Evolutionary conservation across 2,113 vertebrate species (phyloP).

Genomic region (Bothrops jararaca): DNA sequence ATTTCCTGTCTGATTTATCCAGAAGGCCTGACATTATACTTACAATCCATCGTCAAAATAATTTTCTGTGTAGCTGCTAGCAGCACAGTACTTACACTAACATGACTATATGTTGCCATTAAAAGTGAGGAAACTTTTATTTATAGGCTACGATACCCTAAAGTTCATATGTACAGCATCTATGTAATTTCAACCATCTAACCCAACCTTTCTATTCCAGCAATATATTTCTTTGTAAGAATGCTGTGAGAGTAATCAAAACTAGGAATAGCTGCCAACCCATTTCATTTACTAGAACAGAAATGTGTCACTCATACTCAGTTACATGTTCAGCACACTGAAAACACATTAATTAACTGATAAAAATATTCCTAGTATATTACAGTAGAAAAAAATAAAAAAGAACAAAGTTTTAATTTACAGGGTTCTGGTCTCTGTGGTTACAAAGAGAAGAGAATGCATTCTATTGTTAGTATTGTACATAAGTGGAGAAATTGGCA

Average conservation of each 20-base stretch:
- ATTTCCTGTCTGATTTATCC: background rate
- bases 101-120: background rate
- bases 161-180: background rate
- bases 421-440: background rate
- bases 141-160: background rate
- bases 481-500: background rate
- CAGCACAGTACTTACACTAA: background rate
- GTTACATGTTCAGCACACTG: constrained; percentile 4
- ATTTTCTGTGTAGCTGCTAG: background rate
- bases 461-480: constrained; percentile 6
- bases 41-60: background rate
- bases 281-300: background rate
- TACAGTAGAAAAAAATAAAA: background rate
- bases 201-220: background rate
- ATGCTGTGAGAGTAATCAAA: background rate
- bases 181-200: background rate
- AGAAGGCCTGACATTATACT: background rate
- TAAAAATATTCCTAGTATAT: constrained; percentile 38
- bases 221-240: background rate
- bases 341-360: constrained; percentile 35
- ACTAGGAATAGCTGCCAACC: background rate
- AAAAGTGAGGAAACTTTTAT: background rate
- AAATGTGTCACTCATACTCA: constrained; percentile 7
- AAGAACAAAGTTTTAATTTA: background rate
- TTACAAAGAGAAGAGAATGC: background rate